Evolutionary conservation across 2,888 invertebrate genomes (phyloP), one percentile per base, ranked within the genome.

Genomic region (Cerastis rubricosa): DNA sequence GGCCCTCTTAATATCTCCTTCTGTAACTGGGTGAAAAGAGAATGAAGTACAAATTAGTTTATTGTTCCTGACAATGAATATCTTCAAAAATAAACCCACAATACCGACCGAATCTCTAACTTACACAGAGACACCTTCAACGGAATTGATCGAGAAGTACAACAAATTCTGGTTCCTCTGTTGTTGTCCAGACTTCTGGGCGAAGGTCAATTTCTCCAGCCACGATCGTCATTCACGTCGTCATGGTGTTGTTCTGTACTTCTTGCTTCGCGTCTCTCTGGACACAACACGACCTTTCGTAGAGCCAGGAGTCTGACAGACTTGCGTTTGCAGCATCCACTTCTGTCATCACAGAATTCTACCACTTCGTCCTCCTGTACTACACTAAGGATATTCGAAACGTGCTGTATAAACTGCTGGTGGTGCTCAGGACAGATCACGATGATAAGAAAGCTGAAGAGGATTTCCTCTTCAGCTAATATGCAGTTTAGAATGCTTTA

Each of bases 141-240:
- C 84, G 0, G 40, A 43, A 45, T 25, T 81, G 29, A 73, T 81
- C 22, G 66, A 81, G 17, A 69, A 57, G 9, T 81, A 79, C 73
- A 81, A 14, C 57, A 67, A 66, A 2, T 84, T 81, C 49, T 79
- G 81, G 84, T 81, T 81, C 45, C 74, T 85, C 7, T 83, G 84
- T n/a, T 81, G 84, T 12, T 72, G 84, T n/a, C 80, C 72, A 70
- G 63, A 83, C 35, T 79, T 83, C 57, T 83, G 84, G 81, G 64
- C 83, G 7, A 66, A 78, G 29, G 49, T 70, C 22, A n/a, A 78
- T 19, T 63, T 73, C 29, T 64, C 84, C 66, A 17, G 35, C 61
- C 25, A 81, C 78, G 54, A 17, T 81, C 19, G 0, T 45, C n/a
- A 66, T 61, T n/a, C 84, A 81, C 29, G 1, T 63, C 12, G 14